Conservation (phyloP, 2,797 vertebrate genomes). For the Toxotes lorentzi region DNA sequence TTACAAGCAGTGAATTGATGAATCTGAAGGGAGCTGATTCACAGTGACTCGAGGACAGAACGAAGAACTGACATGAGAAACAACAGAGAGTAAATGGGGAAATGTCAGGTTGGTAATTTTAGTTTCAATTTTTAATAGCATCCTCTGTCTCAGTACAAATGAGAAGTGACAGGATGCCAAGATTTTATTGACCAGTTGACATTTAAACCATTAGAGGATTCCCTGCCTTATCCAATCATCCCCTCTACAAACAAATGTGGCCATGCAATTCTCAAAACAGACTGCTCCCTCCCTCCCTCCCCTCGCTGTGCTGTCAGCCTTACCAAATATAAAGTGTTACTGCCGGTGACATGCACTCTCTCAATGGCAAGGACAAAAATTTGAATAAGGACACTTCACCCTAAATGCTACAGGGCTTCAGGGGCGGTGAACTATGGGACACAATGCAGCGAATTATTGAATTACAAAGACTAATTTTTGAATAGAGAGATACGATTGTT, state of each 20-base stretch:
- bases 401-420: conserved; percentile 50
- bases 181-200: conserved; percentile 84
- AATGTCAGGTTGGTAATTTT: conserved; percentile 80
- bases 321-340: conserved; percentile 58
- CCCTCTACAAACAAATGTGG: conserved; percentile 71
- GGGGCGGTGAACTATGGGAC: conserved; percentile 32
- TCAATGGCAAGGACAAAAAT: conserved; percentile 65
- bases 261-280: conserved; percentile 58
- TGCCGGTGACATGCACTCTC: conserved; percentile 45
- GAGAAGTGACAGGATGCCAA: conserved; percentile 76
- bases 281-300: neutral
- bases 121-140: conserved; percentile 77
- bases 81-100: conserved; percentile 71
- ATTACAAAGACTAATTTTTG: neutral
- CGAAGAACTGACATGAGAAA: conserved; percentile 57
- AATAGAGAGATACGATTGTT: conserved; percentile 32
- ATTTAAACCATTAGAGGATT: conserved; percentile 81
- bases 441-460: conserved; percentile 3
- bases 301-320: conserved; percentile 54
- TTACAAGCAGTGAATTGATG: conserved; percentile 19
- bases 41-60: conserved; percentile 26
- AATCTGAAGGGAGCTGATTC: conserved; percentile 47
- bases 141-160: conserved; percentile 78
- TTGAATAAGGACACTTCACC: conserved; percentile 63
- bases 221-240: conserved; percentile 71